Conservation (phyloP, 2,113 vertebrate species). For the Dasyornis broadbenti region DNA sequence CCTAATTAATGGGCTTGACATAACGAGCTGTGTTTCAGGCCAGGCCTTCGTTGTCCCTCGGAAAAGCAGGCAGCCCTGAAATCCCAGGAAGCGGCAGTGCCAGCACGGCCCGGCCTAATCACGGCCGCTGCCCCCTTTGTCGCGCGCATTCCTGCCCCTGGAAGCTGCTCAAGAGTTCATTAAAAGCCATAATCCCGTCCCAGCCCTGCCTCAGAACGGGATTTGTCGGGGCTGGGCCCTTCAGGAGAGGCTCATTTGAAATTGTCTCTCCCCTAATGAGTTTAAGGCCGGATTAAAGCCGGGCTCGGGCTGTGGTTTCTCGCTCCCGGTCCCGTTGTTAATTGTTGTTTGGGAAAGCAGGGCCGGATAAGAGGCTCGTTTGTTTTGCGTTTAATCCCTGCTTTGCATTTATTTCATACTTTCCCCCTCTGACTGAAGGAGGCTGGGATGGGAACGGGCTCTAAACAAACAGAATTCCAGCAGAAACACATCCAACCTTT, state of each 20-base stretch:
- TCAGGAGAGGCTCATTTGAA: neutral
- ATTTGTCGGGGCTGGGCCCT: neutral
- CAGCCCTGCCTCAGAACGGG: neutral
- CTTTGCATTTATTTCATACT: neutral
- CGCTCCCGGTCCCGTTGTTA: neutral
- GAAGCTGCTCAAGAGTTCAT: neutral
- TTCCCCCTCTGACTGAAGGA: neutral
- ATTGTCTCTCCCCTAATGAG: slow-evolving; percentile 15
- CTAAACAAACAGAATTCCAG: neutral
- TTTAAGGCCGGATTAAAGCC: slow-evolving; percentile 11
- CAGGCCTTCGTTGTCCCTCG: neutral
- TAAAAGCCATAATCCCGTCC: slow-evolving; percentile 14
- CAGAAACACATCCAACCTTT: neutral
- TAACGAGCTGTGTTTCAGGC: neutral
- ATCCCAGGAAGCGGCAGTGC: neutral
- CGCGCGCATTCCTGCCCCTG: slow-evolving; percentile 28
- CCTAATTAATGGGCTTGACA: neutral
- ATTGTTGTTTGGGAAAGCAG: neutral
- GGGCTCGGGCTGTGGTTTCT: neutral
- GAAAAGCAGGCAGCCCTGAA: neutral
- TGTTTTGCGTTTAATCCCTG: neutral
- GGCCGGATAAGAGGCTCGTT: neutral
- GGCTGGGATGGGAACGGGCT: neutral
- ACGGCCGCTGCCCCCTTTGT: slow-evolving; percentile 8
- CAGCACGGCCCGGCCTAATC: neutral